Evolutionary conservation across 2,113 vertebrate species (phyloP).

Genomic region (Gavia stellata): DNA sequence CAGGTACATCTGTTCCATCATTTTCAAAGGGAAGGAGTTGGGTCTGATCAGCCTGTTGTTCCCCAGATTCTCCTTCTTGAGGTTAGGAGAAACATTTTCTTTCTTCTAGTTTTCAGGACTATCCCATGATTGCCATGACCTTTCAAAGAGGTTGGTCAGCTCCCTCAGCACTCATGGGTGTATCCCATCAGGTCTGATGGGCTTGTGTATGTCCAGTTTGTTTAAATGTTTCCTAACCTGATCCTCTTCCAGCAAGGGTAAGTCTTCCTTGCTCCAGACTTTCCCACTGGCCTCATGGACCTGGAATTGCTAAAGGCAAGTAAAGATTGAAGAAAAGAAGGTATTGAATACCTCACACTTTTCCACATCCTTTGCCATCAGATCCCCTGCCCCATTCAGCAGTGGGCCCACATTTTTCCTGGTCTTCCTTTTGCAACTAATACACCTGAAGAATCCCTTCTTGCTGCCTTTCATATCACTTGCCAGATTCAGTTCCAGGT

Average conservation of each 20-base stretch:
- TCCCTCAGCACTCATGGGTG: not conserved
- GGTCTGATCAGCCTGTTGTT: not conserved
- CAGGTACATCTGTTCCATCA: not conserved
- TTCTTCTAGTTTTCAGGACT: not conserved
- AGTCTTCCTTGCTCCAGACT: not conserved
- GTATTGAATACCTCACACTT: not conserved
- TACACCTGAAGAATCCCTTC: not conserved
- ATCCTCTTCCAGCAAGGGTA: fast-evolving
- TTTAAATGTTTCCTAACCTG: not conserved
- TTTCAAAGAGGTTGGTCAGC: not conserved
- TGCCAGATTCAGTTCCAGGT: not conserved
- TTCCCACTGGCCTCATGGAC: not conserved
- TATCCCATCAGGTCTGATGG: not conserved
- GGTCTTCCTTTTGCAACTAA: not conserved
- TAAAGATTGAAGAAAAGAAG: not conserved
- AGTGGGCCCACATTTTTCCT: not conserved
- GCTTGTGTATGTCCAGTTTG: not conserved
- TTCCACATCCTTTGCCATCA: not conserved
- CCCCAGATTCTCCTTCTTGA: not conserved
- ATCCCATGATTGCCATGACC: not conserved
- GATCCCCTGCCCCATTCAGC: not conserved
- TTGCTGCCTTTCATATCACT: not conserved
- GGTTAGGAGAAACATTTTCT: not conserved
- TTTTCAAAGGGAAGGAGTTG: not conserved
- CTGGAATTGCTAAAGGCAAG: not conserved